Evolutionary conservation across 2,797 vertebrate species (phyloP).

Genomic region (Sebastes itinus): DNA sequence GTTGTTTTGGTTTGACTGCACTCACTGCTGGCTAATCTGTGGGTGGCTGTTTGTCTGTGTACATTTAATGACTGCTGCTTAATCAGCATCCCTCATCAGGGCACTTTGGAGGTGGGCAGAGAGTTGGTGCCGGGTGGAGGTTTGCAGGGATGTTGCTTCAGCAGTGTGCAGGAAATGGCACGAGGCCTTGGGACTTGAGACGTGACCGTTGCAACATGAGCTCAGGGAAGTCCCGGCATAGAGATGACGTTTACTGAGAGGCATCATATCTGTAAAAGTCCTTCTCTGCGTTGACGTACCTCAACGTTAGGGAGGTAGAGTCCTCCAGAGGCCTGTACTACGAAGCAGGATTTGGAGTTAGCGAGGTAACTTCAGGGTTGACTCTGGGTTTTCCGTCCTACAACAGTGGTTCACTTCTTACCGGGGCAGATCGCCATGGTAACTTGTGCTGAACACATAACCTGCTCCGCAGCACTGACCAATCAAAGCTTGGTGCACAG

Average conservation of each 20-base stretch:
- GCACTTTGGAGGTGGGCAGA: constrained; percentile 17
- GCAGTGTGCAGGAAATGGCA: constrained; percentile 47
- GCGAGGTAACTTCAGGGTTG: too few species aligned
- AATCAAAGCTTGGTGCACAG: too few species aligned
- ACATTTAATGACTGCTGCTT: constrained; percentile 55
- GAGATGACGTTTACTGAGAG: constrained; percentile 13
- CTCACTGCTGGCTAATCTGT: constrained; percentile 58
- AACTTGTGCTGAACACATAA: too few species aligned
- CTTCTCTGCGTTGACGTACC: not conserved
- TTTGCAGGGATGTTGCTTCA: constrained; percentile 33
- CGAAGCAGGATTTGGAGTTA: too few species aligned
- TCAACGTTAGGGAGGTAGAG: not conserved
- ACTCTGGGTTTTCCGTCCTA: too few species aligned
- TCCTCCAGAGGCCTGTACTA: not conserved
- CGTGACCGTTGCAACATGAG: constrained; percentile 58
- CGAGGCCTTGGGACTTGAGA: constrained; percentile 30
- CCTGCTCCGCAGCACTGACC: too few species aligned
- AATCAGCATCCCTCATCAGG: constrained; percentile 72
- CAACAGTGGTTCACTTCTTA: too few species aligned
- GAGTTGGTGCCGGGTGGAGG: constrained; percentile 20
- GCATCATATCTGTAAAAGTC: not conserved
- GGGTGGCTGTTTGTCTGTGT: constrained; percentile 57
- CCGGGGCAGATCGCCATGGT: too few species aligned
- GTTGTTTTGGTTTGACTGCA: constrained; percentile 72
- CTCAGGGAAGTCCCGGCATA: constrained; percentile 22